Evolutionary conservation across 2,888 invertebrate genomes (phyloP).

Genomic region (Drosophila nr. medialis): DNA sequence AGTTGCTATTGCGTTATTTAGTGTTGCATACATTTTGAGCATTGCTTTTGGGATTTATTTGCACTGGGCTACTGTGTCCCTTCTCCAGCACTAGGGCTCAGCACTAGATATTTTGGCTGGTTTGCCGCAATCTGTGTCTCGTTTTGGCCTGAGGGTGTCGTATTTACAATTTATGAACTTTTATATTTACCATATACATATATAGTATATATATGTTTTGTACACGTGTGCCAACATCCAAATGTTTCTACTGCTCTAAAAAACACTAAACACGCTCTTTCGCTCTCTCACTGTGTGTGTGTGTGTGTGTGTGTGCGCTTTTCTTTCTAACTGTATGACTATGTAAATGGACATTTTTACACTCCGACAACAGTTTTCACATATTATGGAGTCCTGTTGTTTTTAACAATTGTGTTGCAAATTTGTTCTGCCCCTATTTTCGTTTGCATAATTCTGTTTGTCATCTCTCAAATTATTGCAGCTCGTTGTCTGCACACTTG

Average conservation of each 20-base stretch:
- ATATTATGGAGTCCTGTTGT: constrained; percentile 61
- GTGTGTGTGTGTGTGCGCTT: neutral
- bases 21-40: constrained; percentile 64
- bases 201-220: constrained; percentile 52
- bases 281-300: neutral
- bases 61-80: constrained; percentile 45
- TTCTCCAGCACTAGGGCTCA: constrained; percentile 7
- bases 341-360: constrained; percentile 77
- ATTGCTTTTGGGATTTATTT: constrained; percentile 74
- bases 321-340: constrained; percentile 53
- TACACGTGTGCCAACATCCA: constrained; percentile 52
- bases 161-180: constrained; percentile 74
- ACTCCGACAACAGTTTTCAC: constrained; percentile 72
- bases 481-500: constrained; percentile 24
- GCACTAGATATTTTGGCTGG: constrained; percentile 62
- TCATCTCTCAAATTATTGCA: constrained; percentile 63
- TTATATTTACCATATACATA: constrained; percentile 22
- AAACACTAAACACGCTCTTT: constrained; percentile 3
- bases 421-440: constrained; percentile 48
- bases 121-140: constrained; percentile 74
- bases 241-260: constrained; percentile 31
- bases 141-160: constrained; percentile 56
- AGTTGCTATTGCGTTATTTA: constrained; percentile 55
- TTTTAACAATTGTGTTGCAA: constrained; percentile 31
- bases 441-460: constrained; percentile 75